phyloP scores from a whole-genome alignment of 2,888 invertebrate genomes.

The Hemithea aestivaria region DNA sequence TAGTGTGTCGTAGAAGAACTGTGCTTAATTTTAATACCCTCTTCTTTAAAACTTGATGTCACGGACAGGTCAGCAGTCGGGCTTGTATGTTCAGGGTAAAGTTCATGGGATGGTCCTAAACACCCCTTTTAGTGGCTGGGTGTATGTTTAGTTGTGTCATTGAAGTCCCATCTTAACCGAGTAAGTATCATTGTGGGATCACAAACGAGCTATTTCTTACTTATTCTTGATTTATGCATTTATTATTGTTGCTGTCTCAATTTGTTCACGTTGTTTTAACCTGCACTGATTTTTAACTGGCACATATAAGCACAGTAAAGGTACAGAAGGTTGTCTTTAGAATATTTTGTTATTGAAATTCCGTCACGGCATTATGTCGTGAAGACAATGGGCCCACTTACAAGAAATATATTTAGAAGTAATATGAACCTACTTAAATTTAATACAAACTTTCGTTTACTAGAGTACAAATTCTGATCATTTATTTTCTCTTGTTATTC shows the following conservation, averaged over 20 bases:
- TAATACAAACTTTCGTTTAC: too few relatives aligned
- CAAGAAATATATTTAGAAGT: too few relatives aligned
- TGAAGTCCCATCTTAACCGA: constrained; percentile 46
- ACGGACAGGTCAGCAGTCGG: constrained; percentile 1
- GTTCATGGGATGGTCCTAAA: constrained; percentile 56
- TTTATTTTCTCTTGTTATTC: too few relatives aligned
- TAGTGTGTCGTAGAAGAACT: constrained; percentile 72
- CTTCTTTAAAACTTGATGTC: constrained; percentile 8
- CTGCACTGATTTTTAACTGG: neutral
- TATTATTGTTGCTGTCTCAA: constrained; percentile 52
- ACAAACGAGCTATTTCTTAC: constrained; percentile 54
- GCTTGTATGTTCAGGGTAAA: constrained; percentile 12
- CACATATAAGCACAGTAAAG: constrained; percentile 7
- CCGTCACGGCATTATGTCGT: too few relatives aligned
- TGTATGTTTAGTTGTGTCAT: constrained; percentile 50
- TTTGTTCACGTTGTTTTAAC: constrained; percentile 28
- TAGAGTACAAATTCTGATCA: too few relatives aligned
- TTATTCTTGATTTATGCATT: constrained; percentile 52
- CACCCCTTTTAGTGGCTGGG: constrained; percentile 36
- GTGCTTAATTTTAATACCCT: constrained; percentile 47
- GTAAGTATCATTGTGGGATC: constrained; percentile 73
- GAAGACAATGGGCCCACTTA: too few relatives aligned
- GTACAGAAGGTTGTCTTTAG: constrained; percentile 1
- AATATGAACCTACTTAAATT: too few relatives aligned
- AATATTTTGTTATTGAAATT: too few relatives aligned